Conservation (phyloP, 1,140 invertebrate species). For the Teleopsis dalmanni region DNA sequence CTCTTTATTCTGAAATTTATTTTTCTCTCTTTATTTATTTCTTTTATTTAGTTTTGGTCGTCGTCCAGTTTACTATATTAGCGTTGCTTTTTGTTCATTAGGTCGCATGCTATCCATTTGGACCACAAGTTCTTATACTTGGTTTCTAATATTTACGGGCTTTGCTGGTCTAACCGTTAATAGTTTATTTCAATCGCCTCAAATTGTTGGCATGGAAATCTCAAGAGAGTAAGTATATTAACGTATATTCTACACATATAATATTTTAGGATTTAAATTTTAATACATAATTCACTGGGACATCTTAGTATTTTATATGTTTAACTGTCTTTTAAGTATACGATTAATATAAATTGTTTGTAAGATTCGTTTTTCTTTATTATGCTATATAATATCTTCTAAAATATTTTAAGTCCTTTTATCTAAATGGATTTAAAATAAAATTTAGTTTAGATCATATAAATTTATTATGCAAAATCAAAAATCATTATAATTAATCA, state of each 20-base stretch:
- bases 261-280: too few relatives aligned
- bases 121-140: conserved; percentile 41
- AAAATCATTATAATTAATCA: too few relatives aligned
- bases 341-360: too few relatives aligned
- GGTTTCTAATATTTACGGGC: conserved; percentile 45
- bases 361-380: too few relatives aligned
- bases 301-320: too few relatives aligned
- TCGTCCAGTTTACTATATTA: conserved; percentile 45
- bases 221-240: conserved; percentile 38
- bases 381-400: too few relatives aligned
- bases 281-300: too few relatives aligned
- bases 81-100: conserved; percentile 41
- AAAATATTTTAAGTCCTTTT: too few relatives aligned
- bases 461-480: too few relatives aligned
- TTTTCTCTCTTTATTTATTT: conserved; percentile 6
- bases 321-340: too few relatives aligned
- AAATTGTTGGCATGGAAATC: conserved; percentile 48
- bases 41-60: conserved; percentile 45
- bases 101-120: conserved; percentile 44
- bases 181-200: conserved; percentile 47
- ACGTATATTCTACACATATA: neutral
- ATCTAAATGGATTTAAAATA: too few relatives aligned
- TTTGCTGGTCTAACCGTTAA: conserved; percentile 43
- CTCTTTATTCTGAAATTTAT: neutral
- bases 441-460: too few relatives aligned